Evolutionary conservation across 2,888 invertebrate species (phyloP).

Genomic region (Phyllotreta striolata): DNA sequence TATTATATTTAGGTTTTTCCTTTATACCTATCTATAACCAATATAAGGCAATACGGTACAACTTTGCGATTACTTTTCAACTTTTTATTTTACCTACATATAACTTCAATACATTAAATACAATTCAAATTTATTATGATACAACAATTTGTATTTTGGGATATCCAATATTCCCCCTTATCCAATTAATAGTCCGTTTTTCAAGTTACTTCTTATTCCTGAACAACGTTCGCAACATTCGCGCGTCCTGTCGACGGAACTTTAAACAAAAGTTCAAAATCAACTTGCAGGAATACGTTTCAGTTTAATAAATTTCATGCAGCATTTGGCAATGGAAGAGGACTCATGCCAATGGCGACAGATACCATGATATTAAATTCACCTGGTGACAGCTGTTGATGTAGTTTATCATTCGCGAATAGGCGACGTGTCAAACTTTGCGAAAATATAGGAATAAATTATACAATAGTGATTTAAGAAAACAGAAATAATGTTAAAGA

Average conservation of each 20-base stretch:
- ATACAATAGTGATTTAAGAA: slow-evolving; percentile 16
- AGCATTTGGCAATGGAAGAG: slow-evolving; percentile 41
- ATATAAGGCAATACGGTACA: background rate
- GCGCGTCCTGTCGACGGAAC: slow-evolving; percentile 32
- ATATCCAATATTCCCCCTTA: too few relatives aligned
- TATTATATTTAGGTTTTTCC: too few relatives aligned
- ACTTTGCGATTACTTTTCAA: too few relatives aligned
- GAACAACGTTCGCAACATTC: too few relatives aligned
- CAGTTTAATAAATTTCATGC: slow-evolving; percentile 44
- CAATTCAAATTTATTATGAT: too few relatives aligned
- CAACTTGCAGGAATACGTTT: slow-evolving; percentile 35
- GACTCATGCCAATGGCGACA: slow-evolving; percentile 41
- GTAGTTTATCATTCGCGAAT: slow-evolving; percentile 60
- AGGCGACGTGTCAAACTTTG: slow-evolving; percentile 54
- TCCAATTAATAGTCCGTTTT: too few relatives aligned
- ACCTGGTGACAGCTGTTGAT: slow-evolving; percentile 63
- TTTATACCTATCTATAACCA: background rate
- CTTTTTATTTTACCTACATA: too few relatives aligned
- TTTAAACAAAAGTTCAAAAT: slow-evolving; percentile 42
- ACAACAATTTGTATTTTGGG: too few relatives aligned
- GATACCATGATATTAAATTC: slow-evolving; percentile 61
- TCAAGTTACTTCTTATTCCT: too few relatives aligned
- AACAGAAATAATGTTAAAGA: background rate
- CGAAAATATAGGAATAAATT: slow-evolving; percentile 34
- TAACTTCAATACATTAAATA: too few relatives aligned